phyloP scores from a whole-genome alignment of 2,113 vertebrate genomes.

The Pachycephala philippinensis region DNA sequence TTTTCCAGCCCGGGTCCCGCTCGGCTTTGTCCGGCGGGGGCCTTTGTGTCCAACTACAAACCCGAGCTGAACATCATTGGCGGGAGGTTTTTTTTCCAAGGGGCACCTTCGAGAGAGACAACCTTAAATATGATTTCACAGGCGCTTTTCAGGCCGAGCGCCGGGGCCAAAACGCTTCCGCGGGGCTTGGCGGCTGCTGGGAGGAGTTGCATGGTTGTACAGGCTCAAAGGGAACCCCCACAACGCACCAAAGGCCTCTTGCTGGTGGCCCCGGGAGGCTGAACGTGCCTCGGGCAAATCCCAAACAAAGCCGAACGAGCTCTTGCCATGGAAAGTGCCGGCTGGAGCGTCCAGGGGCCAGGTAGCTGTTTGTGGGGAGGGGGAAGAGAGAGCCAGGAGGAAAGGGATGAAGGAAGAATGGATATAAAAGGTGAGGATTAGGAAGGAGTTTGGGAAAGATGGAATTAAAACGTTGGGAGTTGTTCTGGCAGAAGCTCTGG shows the following conservation, averaged over 20 bases:
- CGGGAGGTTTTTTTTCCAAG: neutral
- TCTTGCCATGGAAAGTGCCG: neutral
- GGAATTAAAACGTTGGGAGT: rapidly evolving
- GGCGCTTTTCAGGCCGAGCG: neutral
- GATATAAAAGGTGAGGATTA: neutral
- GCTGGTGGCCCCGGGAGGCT: neutral
- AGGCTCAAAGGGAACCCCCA: neutral
- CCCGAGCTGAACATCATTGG: neutral
- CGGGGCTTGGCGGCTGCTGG: neutral
- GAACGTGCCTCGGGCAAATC: neutral
- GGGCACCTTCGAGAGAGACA: conserved; percentile 7
- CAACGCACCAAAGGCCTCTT: neutral
- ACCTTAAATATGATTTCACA: conserved; percentile 29
- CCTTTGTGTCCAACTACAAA: conserved; percentile 17
- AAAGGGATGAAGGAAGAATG: neutral
- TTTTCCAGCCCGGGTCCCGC: conserved; percentile 46
- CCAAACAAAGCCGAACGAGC: neutral
- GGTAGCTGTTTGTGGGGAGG: rapidly evolving
- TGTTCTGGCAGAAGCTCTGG: rapidly evolving
- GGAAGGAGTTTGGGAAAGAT: neutral
- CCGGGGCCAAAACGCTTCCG: neutral
- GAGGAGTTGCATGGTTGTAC: neutral
- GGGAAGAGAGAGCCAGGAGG: neutral
- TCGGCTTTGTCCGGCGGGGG: neutral
- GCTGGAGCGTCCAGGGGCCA: rapidly evolving